phyloP scores from a whole-genome alignment of 2,888 invertebrate genomes.

The Phyllotreta striolata region DNA sequence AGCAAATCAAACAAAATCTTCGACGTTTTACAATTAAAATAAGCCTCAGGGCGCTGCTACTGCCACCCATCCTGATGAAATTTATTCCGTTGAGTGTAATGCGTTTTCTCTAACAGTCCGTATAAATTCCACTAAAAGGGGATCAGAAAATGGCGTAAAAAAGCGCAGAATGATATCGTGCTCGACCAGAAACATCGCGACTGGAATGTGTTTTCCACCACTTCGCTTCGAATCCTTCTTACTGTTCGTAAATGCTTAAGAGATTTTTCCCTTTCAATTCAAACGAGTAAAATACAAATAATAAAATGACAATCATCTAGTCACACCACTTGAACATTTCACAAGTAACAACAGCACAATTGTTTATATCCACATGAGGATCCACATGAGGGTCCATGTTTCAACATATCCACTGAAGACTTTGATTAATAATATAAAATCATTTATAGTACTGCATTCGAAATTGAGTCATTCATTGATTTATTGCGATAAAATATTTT shows the following conservation, averaged over 20 bases:
- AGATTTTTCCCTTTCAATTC: background rate
- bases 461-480: no score
- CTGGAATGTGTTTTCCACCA: background rate
- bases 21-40: constrained; percentile 42
- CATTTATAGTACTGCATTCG: no score
- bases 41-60: constrained; percentile 33
- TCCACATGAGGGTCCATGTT: no score
- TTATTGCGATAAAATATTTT: no score
- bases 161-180: constrained; percentile 33
- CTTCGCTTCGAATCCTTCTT: background rate
- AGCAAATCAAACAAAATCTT: constrained; percentile 35
- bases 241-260: background rate
- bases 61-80: constrained; percentile 37
- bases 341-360: no score
- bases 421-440: no score
- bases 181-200: constrained; percentile 21
- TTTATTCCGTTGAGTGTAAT: constrained; percentile 39
- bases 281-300: no score
- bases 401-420: no score
- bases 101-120: constrained; percentile 42
- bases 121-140: constrained; percentile 43
- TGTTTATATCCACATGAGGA: no score
- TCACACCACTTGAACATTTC: no score
- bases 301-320: no score
- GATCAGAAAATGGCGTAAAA: constrained; percentile 40